Evolutionary conservation across 1,140 invertebrate species (phyloP), one percentile per base, ranked within the genome.

Genomic region (Eupeodes corollae): DNA sequence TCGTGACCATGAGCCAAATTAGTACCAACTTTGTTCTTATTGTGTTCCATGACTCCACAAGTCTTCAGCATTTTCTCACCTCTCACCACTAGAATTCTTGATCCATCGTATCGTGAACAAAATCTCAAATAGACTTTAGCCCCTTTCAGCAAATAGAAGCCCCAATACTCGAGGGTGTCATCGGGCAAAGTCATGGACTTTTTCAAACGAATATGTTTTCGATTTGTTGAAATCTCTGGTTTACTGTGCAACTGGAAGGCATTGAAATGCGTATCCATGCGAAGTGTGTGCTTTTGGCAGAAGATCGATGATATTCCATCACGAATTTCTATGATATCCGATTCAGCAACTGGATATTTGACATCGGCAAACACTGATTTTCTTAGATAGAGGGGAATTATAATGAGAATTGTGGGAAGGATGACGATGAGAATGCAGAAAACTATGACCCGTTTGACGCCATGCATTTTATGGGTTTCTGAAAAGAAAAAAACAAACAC

Each of bases 141-240:
- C 14, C 85, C 86, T 63, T 79, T 77, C 18, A 86, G 73, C 13
- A 91, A 65, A 70, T 84, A 90, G 73, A 91, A 91, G 18, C 87
- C 86, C 86, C 86, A 91, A 68, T 90, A 91, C 65, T 90, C 86
- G 32, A 90, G 71, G 18, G 85, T 86, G 58, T 91, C 87, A 69
- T 90, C 87, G 1, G 84, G 84, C 52, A 91, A 67, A 10, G 69
- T 78, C 80, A 91, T 86, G 38, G 84, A 84, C 59, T 89, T 88
- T 57, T 81, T 82, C 56, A 90, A 70, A 50, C 78, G 71, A 53
- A 88, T 80, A 58, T 84, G 83, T 68, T 86, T 87, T 33, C 76
- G 76, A 50, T 77, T 79, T 8, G 75, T 71, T 16, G 82, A 80
- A 30, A 82, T 70, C 70, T 79, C 73, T 14, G 86, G 86, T 52